These are phyloP conservation scores for Caenorhabditis latens DNA, from an alignment of 1,140 invertebrate genomes.

Conservation along the genomic window DNA sequence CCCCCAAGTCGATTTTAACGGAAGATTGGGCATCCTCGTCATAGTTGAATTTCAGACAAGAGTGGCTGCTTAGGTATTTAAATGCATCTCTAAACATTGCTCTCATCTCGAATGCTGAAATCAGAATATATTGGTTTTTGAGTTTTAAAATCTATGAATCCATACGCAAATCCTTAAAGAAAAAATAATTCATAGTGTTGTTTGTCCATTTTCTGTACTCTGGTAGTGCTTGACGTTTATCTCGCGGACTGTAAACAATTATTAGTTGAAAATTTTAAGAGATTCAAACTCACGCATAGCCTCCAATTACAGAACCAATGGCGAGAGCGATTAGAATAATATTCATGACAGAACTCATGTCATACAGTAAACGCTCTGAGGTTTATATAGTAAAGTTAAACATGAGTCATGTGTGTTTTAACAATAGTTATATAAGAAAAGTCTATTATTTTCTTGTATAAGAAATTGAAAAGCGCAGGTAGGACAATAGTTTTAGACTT, in stretches of 20 bases:
- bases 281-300: too few species aligned
- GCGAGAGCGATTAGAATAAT: too few species aligned
- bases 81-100: constrained; percentile 34
- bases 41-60: not conserved
- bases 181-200: not conserved
- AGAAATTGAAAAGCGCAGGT: too few species aligned
- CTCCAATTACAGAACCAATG: too few species aligned
- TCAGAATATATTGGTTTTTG: not conserved
- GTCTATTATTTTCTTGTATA: too few species aligned
- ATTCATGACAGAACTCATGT: too few species aligned
- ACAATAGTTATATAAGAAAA: too few species aligned
- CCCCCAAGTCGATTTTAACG: not conserved
- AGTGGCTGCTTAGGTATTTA: not conserved
- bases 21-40: not conserved
- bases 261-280: too few species aligned
- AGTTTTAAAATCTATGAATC: not conserved
- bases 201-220: not conserved
- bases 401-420: too few species aligned
- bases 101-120: constrained; percentile 5
- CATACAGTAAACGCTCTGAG: too few species aligned
- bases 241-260: not conserved
- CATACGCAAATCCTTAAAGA: not conserved
- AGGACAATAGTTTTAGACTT: too few species aligned
- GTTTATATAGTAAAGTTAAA: too few species aligned
- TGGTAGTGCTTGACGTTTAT: not conserved